Evolutionary conservation across 2,113 vertebrate species (phyloP).

Genomic region (Ibidorhyncha struthersii): DNA sequence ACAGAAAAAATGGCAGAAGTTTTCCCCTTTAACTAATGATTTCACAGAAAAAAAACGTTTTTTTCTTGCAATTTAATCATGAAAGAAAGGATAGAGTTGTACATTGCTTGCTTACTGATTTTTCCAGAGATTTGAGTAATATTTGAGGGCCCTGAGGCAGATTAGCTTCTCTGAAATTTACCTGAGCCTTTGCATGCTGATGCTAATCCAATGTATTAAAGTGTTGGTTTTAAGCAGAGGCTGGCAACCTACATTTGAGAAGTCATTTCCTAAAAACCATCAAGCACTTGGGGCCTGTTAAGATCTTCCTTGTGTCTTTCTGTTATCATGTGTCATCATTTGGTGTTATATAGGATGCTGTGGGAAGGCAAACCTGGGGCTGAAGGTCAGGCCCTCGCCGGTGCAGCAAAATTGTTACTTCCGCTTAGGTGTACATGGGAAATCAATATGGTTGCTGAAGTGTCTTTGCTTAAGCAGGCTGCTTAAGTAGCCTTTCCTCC

Average conservation of each 20-base stretch:
- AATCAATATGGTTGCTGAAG: constrained; percentile 35
- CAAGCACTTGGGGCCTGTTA: neutral
- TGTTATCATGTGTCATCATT: neutral
- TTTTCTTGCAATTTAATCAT: neutral
- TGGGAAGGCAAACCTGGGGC: neutral
- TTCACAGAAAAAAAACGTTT: neutral
- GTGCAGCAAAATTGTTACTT: constrained; percentile 24
- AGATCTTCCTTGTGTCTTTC: neutral
- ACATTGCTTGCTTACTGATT: neutral
- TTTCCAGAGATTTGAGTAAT: neutral
- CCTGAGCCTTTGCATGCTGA: neutral
- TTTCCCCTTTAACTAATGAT: neutral
- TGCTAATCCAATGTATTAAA: neutral
- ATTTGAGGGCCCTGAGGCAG: neutral
- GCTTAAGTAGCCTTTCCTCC: neutral
- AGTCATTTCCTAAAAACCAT: neutral
- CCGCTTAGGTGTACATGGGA: neutral
- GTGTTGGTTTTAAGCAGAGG: neutral
- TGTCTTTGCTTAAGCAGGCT: constrained; percentile 4
- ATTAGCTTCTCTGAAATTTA: neutral
- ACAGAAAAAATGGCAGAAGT: neutral
- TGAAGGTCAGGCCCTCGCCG: neutral
- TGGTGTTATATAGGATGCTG: neutral
- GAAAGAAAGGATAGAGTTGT: neutral
- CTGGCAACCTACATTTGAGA: neutral